Percentiles rank a stretch among this genome's conserved stretches.
These are phyloP conservation scores for Trachythela sp. DNA, from an alignment of 64 coral and sea anemone species.

Conservation along the genomic window DNA sequence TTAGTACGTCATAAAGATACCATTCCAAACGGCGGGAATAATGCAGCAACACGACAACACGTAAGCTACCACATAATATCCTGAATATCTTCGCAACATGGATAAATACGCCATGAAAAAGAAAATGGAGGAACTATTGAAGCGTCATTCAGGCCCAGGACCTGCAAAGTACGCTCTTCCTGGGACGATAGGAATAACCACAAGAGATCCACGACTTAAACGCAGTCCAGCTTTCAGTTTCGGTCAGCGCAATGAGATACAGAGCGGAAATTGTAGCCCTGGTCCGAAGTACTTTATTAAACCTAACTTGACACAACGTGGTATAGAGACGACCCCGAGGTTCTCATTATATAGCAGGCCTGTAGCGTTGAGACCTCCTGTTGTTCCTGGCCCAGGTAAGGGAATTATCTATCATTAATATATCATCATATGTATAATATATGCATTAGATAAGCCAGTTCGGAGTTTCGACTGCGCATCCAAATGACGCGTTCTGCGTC, in stretches of 20 bases:
- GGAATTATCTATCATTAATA: neutral
- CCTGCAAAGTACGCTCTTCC: conserved; percentile 4
- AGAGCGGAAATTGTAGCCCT: neutral
- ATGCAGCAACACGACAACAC: neutral
- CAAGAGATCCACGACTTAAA: neutral
- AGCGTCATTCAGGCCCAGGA: neutral
- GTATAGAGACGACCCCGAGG: neutral
- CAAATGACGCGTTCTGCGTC: too few species aligned
- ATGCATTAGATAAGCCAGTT: too few species aligned
- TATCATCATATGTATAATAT: too few species aligned
- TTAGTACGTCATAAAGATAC: neutral
- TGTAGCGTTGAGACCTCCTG: neutral
- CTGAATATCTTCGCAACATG: neutral
- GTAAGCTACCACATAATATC: neutral
- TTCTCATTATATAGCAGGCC: neutral
- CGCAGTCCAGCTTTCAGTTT: conserved; percentile 6
- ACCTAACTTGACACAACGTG: neutral
- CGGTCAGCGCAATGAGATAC: neutral
- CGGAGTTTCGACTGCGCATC: too few species aligned
- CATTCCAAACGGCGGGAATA: neutral
- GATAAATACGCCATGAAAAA: neutral
- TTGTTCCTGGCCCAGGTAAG: neutral
- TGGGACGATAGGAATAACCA: neutral
- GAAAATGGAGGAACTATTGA: conserved; percentile 7
- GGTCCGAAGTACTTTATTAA: conserved; percentile 1